A percentile compares a stretch with the other conserved stretches of the same genome.
phyloP scores from a whole-genome alignment of 2,797 vertebrate genomes.

The Squalus acanthias region DNA sequence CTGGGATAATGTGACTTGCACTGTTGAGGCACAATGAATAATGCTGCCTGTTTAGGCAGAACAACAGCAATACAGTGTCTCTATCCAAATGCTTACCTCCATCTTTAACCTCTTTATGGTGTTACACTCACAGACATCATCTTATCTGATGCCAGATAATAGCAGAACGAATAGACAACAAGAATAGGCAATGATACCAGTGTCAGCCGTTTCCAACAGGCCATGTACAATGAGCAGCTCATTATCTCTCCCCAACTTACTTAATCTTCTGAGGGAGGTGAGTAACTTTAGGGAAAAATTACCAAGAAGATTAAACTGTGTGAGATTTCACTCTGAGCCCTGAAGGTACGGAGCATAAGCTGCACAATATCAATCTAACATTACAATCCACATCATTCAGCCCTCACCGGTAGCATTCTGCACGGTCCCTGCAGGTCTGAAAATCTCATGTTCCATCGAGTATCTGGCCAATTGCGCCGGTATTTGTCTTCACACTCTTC shows the following conservation, averaged over 20 bases:
- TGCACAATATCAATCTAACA: neutral
- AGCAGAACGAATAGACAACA: too few species aligned
- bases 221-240: neutral
- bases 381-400: neutral
- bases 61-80: neutral
- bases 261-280: neutral
- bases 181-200: neutral
- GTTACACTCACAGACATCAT: neutral
- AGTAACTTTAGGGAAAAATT: neutral
- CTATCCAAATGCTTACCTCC: neutral
- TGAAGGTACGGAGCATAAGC: neutral
- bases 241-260: neutral
- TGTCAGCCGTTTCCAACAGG: neutral
- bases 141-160: neutral
- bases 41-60: neutral
- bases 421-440: neutral
- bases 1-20: neutral
- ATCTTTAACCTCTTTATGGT: neutral
- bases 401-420: neutral
- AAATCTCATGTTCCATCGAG: neutral
- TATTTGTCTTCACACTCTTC: neutral
- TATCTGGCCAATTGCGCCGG: neutral
- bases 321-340: neutral
- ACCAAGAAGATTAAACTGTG: neutral
- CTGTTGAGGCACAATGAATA: neutral